Evolutionary conservation across 1,140 invertebrate species (phyloP).

Genomic region (Drosophila prosaltans): DNA sequence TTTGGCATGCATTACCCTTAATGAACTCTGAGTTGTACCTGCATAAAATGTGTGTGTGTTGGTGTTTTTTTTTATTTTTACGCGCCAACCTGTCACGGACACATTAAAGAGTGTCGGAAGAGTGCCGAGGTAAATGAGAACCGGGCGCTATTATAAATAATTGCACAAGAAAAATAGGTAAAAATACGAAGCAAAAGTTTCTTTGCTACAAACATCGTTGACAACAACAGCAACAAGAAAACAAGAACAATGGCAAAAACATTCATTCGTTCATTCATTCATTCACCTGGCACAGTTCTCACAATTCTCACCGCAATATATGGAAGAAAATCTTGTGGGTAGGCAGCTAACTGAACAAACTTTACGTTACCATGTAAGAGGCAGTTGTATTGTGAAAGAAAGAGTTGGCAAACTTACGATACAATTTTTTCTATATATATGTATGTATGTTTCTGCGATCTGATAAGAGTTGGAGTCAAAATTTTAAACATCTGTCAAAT

Average conservation of each 20-base stretch:
- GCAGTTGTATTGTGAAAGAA: slow-evolving; percentile 2
- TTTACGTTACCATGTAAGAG: slow-evolving; percentile 19
- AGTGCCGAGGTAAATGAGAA: slow-evolving; percentile 17
- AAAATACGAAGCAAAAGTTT: slow-evolving; percentile 56
- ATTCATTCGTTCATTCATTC: slow-evolving; percentile 57
- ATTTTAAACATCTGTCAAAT: not conserved
- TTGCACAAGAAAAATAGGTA: slow-evolving; percentile 77
- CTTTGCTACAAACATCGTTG: slow-evolving; percentile 28
- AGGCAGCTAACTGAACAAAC: slow-evolving; percentile 37
- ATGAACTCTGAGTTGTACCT: slow-evolving; percentile 70
- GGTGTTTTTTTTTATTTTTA: slow-evolving; percentile 3
- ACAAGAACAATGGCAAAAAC: slow-evolving; percentile 38
- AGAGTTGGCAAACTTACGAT: not conserved
- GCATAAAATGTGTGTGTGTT: slow-evolving; percentile 31
- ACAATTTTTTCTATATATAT: not conserved
- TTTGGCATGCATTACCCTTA: slow-evolving; percentile 79
- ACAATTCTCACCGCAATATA: slow-evolving; percentile 66
- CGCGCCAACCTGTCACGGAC: slow-evolving; percentile 6
- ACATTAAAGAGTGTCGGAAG: slow-evolving; percentile 10
- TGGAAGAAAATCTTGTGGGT: slow-evolving; percentile 37
- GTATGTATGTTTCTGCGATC: not conserved
- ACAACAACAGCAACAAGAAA: slow-evolving; percentile 39
- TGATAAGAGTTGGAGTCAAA: slow-evolving; percentile 2
- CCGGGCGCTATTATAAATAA: slow-evolving; percentile 77
- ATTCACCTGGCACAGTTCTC: slow-evolving; percentile 76